Conservation (phyloP, 2,797 vertebrate species). For the Chiroxiphia lanceolata region DNA sequence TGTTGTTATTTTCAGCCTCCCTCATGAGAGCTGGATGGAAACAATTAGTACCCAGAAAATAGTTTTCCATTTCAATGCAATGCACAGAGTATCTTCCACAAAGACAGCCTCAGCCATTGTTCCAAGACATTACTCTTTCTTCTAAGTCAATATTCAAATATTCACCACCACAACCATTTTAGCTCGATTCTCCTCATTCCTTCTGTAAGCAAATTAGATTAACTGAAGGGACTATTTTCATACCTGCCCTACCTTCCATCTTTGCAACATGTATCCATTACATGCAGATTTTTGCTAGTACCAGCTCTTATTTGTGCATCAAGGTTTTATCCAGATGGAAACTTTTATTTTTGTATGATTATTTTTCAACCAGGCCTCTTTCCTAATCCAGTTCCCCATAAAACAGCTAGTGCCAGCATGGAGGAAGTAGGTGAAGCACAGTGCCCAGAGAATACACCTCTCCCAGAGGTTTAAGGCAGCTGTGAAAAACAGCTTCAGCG, state of each 20-base stretch:
- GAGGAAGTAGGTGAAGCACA: not conserved
- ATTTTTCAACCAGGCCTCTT: not conserved
- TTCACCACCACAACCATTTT: not conserved
- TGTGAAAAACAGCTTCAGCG: not conserved
- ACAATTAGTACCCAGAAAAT: not conserved
- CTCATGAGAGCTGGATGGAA: not conserved
- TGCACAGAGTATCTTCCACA: not conserved
- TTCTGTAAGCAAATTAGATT: not conserved
- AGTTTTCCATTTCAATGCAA: not conserved
- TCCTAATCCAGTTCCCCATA: not conserved
- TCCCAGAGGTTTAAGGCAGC: not conserved
- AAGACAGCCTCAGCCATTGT: fast-evolving
- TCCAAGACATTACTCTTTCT: not conserved
- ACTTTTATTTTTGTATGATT: not conserved
- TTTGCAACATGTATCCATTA: not conserved
- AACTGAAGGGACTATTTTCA: not conserved
- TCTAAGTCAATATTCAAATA: not conserved
- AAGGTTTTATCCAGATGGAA: not conserved
- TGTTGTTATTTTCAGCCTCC: not conserved
- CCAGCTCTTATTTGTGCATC: not conserved
- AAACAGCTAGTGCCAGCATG: not conserved
- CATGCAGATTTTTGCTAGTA: not conserved
- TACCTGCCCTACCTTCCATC: not conserved
- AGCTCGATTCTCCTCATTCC: not conserved
- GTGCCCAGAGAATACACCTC: not conserved